These are phyloP conservation scores for Bettongia penicillata DNA, from an alignment of 2,113 vertebrate species.

Conservation along the genomic window DNA sequence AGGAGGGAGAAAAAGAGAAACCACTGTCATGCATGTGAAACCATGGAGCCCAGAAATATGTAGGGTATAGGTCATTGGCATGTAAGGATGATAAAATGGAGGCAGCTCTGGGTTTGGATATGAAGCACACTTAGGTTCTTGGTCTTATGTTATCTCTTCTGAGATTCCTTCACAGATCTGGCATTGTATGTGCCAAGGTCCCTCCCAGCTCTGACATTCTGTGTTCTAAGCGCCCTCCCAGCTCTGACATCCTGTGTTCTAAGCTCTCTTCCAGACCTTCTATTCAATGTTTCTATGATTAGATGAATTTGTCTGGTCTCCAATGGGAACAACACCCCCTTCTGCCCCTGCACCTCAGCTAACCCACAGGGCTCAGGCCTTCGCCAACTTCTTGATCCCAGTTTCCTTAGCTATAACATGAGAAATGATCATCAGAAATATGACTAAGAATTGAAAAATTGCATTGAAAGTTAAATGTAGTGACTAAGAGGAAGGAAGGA, in stretches of 20 bases:
- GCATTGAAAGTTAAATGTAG: constrained; percentile 61
- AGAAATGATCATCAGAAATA: neutral
- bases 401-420: neutral
- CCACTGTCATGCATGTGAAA: neutral
- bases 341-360: neutral
- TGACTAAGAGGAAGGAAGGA: constrained; percentile 72
- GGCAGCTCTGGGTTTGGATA: neutral
- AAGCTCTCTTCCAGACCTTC: neutral
- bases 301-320: neutral
- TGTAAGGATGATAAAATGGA: neutral
- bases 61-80: neutral
- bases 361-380: neutral
- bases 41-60: neutral
- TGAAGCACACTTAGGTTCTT: neutral
- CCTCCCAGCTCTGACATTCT: neutral
- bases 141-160: neutral
- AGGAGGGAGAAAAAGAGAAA: neutral
- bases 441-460: constrained; percentile 63
- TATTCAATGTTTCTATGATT: neutral
- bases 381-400: neutral
- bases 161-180: neutral
- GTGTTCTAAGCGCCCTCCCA: neutral
- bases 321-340: neutral
- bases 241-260: neutral
- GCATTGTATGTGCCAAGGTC: neutral